Percentiles rank a stretch among this genome's conserved stretches.
phyloP scores from a whole-genome alignment of 2,888 invertebrate species.

The Synanthedon formicaeformis region DNA sequence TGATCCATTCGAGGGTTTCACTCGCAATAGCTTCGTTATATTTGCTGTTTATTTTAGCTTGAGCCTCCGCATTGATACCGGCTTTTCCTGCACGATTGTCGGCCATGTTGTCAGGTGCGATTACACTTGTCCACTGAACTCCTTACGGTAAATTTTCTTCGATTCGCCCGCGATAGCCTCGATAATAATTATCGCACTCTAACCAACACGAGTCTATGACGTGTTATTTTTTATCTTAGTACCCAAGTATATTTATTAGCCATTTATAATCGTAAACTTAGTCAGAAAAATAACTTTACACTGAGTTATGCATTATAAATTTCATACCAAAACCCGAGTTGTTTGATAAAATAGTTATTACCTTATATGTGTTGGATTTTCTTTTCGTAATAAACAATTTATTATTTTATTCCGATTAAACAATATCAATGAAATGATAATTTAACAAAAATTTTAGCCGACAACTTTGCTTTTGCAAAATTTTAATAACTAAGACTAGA shows the following conservation, averaged over 20 bases:
- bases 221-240: slow-evolving; percentile 12
- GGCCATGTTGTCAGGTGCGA: slow-evolving; percentile 53
- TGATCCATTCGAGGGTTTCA: slow-evolving; percentile 95
- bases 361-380: too few relatives aligned
- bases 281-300: slow-evolving; percentile 10
- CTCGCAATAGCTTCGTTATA: slow-evolving; percentile 94
- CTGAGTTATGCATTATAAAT: slow-evolving; percentile 12
- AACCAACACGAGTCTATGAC: slow-evolving; percentile 10
- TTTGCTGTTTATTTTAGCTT: slow-evolving; percentile 87
- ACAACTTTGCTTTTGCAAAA: too few relatives aligned
- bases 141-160: slow-evolving; percentile 45
- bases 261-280: slow-evolving; percentile 24
- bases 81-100: slow-evolving; percentile 61
- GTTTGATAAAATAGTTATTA: too few relatives aligned
- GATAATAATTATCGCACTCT: slow-evolving; percentile 2
- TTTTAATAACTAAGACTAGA: too few relatives aligned
- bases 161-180: slow-evolving; percentile 30
- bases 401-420: too few relatives aligned
- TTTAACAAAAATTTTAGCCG: too few relatives aligned
- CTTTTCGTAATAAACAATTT: too few relatives aligned
- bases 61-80: slow-evolving; percentile 64
- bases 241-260: slow-evolving; percentile 33
- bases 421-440: too few relatives aligned
- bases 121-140: slow-evolving; percentile 59
- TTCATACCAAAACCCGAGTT: background rate